Evolutionary conservation across 2,113 vertebrate species (phyloP), one percentile per base, ranked within the genome.

Genomic region (Lipotes vexillifer): DNA sequence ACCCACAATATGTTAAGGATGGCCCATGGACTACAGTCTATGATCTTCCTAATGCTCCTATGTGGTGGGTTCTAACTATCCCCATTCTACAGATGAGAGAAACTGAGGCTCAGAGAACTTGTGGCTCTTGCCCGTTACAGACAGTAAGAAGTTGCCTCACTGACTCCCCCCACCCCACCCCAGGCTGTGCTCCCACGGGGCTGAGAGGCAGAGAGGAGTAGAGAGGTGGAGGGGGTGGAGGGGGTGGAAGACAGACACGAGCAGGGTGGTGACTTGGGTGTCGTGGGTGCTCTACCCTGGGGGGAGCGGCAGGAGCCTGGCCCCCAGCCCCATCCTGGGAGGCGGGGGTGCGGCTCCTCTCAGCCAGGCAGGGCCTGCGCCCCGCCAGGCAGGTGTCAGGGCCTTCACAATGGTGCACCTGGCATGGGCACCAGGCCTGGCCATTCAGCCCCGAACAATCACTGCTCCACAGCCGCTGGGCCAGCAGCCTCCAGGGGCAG

Each of bases 371-470:
- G 84, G 82, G 75, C 96, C 90, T 23, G 59, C 2, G 25, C 41
- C 88, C 75, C 18, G 25, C 95, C 95, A 81, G 95, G 97, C 97
- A 98, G 97, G 97, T 98, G 97, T 93, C 95, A 36, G 78, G 14
- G 36, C 31, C 38, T 6, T 88, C 83, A 98, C 97, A 98, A 97
- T 98, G 95, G 96, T 69, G 85, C 98, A 98, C 97, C 98, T 98
- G 98, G 98, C n/a, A 0, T 41, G 92, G 93, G 92, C 87, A 61
- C 93, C 87, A 25, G 95, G 94, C 97, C 90, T 82, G 72, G 89
- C 87, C 97, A 97, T 97, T 98, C 96, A 98, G 89, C 44, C 59
- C 44, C 0, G 4, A 97, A 97, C 97, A 98, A 98, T 98, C 96
- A 93, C 87, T 3, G 97, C 90, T 88, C 71, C 1, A 23, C 97